Evolutionary conservation across 1,140 invertebrate species (phyloP).

Genomic region (Dryas iulia): DNA sequence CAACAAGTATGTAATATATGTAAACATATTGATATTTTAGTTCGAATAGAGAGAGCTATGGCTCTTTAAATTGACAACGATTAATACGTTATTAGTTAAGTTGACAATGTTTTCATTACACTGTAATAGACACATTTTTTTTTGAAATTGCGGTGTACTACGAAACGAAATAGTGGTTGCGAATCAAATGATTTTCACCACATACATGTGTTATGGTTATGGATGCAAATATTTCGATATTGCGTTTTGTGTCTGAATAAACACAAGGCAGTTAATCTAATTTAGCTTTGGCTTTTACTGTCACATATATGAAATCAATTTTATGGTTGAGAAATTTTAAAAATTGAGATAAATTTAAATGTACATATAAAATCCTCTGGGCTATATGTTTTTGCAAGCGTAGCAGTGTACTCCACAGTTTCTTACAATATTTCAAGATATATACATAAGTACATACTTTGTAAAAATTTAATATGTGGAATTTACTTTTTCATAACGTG

Average conservation of each 20-base stretch:
- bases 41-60: too few relatives aligned
- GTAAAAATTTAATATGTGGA: too few relatives aligned
- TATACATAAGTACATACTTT: too few relatives aligned
- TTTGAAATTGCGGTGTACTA: not conserved
- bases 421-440: too few relatives aligned
- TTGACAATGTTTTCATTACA: too few relatives aligned
- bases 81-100: too few relatives aligned
- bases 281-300: slow-evolving; percentile 2
- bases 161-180: not conserved
- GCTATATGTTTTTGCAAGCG: not conserved
- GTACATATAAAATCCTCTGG: not conserved
- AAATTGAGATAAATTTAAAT: not conserved
- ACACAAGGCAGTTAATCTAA: slow-evolving; percentile 4
- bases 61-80: too few relatives aligned
- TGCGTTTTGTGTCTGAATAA: not conserved
- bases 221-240: not conserved
- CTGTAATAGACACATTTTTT: too few relatives aligned
- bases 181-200: not conserved
- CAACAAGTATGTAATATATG: too few relatives aligned
- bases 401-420: too few relatives aligned
- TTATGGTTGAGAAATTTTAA: not conserved
- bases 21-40: too few relatives aligned
- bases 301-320: not conserved
- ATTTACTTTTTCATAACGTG: too few relatives aligned
- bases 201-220: slow-evolving; percentile 3